Percentiles rank a stretch among this genome's conserved stretches.
phyloP scores from a whole-genome alignment of 2,797 vertebrate genomes.

The Harpagifer antarcticus region DNA sequence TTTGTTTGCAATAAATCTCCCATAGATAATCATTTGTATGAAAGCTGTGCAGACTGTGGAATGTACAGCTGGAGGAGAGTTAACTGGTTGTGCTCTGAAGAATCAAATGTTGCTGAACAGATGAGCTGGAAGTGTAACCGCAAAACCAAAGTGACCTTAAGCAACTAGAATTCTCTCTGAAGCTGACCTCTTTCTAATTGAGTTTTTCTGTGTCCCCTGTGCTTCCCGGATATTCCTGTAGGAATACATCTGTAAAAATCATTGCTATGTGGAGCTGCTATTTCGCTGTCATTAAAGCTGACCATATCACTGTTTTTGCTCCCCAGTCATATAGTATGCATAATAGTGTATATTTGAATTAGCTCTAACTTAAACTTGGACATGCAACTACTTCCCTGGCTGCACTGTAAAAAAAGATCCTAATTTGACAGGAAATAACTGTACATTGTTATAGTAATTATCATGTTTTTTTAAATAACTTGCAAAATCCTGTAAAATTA shows the following conservation, averaged over 20 bases:
- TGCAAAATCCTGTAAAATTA: too few species aligned
- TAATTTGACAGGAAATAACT: too few species aligned
- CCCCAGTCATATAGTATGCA: not conserved
- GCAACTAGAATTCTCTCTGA: not conserved
- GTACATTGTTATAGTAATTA: too few species aligned
- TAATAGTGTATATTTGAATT: too few species aligned
- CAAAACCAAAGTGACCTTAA: slow-evolving; percentile 1
- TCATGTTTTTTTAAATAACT: too few species aligned
- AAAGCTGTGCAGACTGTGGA: slow-evolving; percentile 14
- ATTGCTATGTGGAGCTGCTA: not conserved
- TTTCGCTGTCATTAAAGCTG: not conserved
- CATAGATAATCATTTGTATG: not conserved
- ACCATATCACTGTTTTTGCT: not conserved
- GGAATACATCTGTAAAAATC: not conserved
- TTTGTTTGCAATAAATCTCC: slow-evolving; percentile 32
- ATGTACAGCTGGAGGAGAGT: slow-evolving; percentile 4
- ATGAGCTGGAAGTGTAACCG: not conserved
- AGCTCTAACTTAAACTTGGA: not conserved
- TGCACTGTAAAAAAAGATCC: too few species aligned
- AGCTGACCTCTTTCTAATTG: too few species aligned
- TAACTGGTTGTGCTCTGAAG: not conserved
- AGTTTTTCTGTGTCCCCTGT: not conserved
- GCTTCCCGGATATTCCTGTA: not conserved
- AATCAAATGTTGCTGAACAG: not conserved
- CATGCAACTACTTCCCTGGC: not conserved